phyloP scores from a whole-genome alignment of 1,140 invertebrate species.

The Drosophila nebulosa region DNA sequence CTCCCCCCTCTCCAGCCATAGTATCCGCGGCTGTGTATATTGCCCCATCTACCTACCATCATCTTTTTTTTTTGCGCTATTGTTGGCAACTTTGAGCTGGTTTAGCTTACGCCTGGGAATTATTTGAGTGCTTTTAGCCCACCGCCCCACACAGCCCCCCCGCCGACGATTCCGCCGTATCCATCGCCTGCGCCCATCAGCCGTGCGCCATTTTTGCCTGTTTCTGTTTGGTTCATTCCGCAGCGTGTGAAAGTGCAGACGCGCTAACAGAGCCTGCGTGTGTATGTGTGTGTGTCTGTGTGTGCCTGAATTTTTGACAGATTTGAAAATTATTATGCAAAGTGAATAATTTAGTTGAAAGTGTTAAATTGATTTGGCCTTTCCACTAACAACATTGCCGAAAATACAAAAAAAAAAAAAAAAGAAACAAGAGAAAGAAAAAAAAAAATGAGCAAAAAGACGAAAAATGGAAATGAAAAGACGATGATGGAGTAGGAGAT shows the following conservation, averaged over 20 bases:
- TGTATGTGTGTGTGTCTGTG: constrained; percentile 8
- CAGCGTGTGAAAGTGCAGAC: constrained; percentile 77
- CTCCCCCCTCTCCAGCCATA: too few relatives aligned
- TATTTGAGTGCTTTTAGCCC: constrained; percentile 73
- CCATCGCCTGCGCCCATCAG: background rate
- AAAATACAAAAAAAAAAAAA: background rate
- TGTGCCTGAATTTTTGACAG: constrained; percentile 66
- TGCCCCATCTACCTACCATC: background rate
- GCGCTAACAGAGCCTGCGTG: constrained; percentile 44
- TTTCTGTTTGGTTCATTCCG: constrained; percentile 11
- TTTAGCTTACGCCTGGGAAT: constrained; percentile 77
- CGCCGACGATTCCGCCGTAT: too few relatives aligned
- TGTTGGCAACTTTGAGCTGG: constrained; percentile 75
- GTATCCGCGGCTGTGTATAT: too few relatives aligned
- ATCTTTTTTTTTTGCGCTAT: constrained; percentile 32
- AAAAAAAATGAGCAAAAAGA: background rate
- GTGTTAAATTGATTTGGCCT: constrained; percentile 78
- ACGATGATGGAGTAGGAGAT: constrained; percentile 51
- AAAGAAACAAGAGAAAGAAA: background rate
- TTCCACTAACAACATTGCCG: constrained; percentile 54
- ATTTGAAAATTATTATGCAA: constrained; percentile 79
- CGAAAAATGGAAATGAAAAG: background rate
- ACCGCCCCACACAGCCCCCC: too few relatives aligned
- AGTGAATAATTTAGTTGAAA: constrained; percentile 79
- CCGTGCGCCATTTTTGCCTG: background rate